Evolutionary conservation across 2,113 vertebrate species (phyloP), one percentile per base, ranked within the genome.

Genomic region (Zosterops pallidus): DNA sequence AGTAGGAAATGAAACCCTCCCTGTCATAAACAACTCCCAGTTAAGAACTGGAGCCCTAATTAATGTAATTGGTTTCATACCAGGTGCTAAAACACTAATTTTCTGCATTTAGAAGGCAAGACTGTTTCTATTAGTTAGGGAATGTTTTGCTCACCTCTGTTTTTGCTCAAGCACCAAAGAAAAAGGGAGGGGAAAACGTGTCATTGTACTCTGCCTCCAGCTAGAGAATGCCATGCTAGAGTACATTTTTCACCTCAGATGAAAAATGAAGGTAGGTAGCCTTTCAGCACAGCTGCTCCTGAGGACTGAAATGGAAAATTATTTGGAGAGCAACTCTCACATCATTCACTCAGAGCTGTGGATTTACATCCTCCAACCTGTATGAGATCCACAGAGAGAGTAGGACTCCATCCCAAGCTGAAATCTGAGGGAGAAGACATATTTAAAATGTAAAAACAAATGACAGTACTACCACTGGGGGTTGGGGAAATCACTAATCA

Each of bases 241-340:
- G 72, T 14, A 12, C 59, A 69, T 92, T 84, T 91, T 39, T 89
- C 89, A 89, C 39, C 78, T 42, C 20, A 9, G 56, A 46, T 89
- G 92, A 88, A 74, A 90, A 90, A 94, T 72, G 67, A 86, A 88
- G 50, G 71, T 25, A 74, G 53, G 82, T 16, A 80, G 57, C 49
- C 79, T 81, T 86, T 95, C 68, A 67, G 70, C 87, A 81, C 77
- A 83, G 86, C 89, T 81, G 87, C 81, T 92, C 68, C 79, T 33
- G 20, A 44, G 84, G 76, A 63, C 60, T 50, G 42, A 24, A 31
- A 92, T 31, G 46, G 86, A 74, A 93, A 86, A 94, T 41, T 49
- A 86, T 80, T 62, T 59, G 65, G 69, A 91, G 47, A 77, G 69
- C 50, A 52, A 5, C 12, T 23, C 65, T 17, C 57, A 56, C 47